Conservation (phyloP, 2,113 vertebrate species). For the Chiloscyllium plagiosum region DNA sequence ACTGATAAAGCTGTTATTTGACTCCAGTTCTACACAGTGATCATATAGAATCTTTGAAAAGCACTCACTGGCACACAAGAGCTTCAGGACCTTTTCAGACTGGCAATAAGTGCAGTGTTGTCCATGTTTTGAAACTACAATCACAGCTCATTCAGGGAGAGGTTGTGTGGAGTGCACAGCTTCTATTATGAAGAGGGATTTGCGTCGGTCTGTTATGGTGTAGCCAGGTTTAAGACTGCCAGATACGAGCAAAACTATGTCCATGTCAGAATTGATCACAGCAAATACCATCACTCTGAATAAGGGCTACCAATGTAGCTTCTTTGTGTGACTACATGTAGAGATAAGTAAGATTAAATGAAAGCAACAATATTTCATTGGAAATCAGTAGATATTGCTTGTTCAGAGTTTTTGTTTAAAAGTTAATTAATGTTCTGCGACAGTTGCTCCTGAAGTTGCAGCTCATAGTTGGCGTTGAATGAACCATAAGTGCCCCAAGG, state of each 20-base stretch:
- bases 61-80: background rate
- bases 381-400: background rate
- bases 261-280: background rate
- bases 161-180: background rate
- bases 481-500: background rate
- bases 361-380: background rate
- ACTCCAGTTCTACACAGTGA: background rate
- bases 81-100: background rate
- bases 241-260: background rate
- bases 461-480: background rate
- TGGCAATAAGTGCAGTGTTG: background rate
- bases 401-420: background rate
- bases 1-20: background rate
- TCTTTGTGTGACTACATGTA: background rate
- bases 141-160: background rate
- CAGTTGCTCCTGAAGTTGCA: background rate
- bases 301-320: background rate
- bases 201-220: background rate
- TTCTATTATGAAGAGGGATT: background rate
- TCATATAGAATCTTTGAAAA: background rate
- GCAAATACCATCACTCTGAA: background rate
- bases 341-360: background rate
- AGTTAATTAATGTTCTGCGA: background rate
- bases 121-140: background rate
- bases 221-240: background rate